A percentile compares a stretch with the other conserved stretches of the same genome.
Evolutionary conservation across 1,140 invertebrate species (phyloP).

Genomic region (Hetaerina americana): DNA sequence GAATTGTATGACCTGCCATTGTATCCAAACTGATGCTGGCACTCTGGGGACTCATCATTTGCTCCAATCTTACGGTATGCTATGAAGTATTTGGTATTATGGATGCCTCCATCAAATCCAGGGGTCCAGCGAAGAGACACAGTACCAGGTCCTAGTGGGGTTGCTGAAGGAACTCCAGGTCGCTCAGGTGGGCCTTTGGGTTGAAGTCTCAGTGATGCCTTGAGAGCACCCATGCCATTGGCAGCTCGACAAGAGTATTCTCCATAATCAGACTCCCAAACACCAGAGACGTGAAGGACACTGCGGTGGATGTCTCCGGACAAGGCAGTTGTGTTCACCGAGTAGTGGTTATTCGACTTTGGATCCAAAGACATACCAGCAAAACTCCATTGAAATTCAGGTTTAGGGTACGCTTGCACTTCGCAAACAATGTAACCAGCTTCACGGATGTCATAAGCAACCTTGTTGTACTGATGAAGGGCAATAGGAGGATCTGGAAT

Average conservation of each 20-base stretch:
- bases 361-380: slow-evolving; percentile 54
- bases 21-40: not conserved
- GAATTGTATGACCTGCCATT: not conserved
- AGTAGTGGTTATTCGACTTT: slow-evolving; percentile 65
- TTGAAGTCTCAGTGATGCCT: slow-evolving; percentile 64
- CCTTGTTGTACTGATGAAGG: slow-evolving; percentile 72
- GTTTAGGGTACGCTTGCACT: slow-evolving; percentile 82
- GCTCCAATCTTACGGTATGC: slow-evolving; percentile 41
- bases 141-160: slow-evolving; percentile 57
- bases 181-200: slow-evolving; percentile 72
- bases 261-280: slow-evolving; percentile 70
- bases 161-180: slow-evolving; percentile 52
- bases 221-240: slow-evolving; percentile 60
- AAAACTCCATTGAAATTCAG: slow-evolving; percentile 84
- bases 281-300: slow-evolving; percentile 57
- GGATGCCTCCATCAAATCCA: slow-evolving; percentile 77
- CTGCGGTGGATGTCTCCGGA: slow-evolving; percentile 72
- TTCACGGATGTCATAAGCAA: slow-evolving; percentile 72
- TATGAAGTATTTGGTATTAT: slow-evolving; percentile 74
- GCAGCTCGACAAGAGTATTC: slow-evolving; percentile 69
- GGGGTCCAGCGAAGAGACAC: slow-evolving; percentile 70
- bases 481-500: slow-evolving; percentile 68
- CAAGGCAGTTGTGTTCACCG: slow-evolving; percentile 63
- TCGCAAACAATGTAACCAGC: slow-evolving; percentile 73
- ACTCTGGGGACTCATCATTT: not conserved